Base-by-base conservation (phyloP, 2,888 invertebrate species). In the Eurytoma californica region DNA sequence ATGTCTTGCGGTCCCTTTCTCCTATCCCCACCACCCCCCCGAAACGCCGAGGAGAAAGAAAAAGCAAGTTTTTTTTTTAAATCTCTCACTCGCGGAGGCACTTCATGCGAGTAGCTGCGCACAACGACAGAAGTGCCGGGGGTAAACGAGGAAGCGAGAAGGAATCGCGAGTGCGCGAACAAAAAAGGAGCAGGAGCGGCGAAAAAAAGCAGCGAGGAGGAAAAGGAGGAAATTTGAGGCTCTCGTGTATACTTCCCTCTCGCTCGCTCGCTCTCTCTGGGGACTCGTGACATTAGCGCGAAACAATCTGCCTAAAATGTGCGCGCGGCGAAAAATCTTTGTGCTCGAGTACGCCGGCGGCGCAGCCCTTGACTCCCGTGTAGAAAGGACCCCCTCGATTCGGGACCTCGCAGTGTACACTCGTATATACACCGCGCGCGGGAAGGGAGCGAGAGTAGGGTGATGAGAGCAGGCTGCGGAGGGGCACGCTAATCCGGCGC, bases 231-330 rank as follows among this genome's bases (percentile, higher is more conserved):
- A 78, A 77, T 72, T n/a, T 20, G 18, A 5, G 18, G 14, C 55
- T 18, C 18, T 18, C n/a, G 1, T 16, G 12, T n/a, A 9, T 18
- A n/a, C 55, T 55, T 30, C 61, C 12, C 57, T 49, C 74, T 39
- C 39, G 39, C 39, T 39, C 63, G 49, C 74, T 75, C 39, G 49
- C 60, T 14, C 49, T 60, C 68, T 68, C 49, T 28, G 28, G 63
- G 30, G 55, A 63, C 67, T 72, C 51, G 68, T 49, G 74, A 74
- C 69, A 69, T 69, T 73, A 73, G 68, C 73, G 55, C 79, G 68
- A 83, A 84, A 86, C 85, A 86, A 86, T 87, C 86, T 84, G 82
- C 85, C 80, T 84, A 86, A 86, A 87, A 85, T 83, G 84, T 80
- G 82, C 58, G 72, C 79, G 51, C 81, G 77, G 80, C 83, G 69